phyloP scores from a whole-genome alignment of 2,113 vertebrate species.

The Melanostigma gelatinosum region DNA sequence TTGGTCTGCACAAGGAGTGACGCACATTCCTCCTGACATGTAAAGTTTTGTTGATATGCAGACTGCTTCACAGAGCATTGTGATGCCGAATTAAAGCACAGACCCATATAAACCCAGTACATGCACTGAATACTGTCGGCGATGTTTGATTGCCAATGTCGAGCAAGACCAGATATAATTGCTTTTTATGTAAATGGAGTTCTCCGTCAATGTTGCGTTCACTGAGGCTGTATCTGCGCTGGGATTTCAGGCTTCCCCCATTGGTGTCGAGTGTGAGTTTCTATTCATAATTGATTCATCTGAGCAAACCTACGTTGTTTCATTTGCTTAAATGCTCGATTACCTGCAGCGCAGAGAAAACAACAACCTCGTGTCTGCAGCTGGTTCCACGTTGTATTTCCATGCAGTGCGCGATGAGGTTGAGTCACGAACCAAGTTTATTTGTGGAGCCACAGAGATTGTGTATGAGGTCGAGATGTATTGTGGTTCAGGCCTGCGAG shows the following conservation, averaged over 20 bases:
- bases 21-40: constrained; percentile 30
- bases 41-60: not conserved
- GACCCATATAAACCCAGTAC: fast-evolving
- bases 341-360: not conserved
- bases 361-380: not conserved
- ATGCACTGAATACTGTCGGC: fast-evolving
- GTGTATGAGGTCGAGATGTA: not conserved
- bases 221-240: not conserved
- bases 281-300: not conserved
- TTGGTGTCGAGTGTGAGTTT: not conserved
- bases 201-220: not conserved
- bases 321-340: not conserved
- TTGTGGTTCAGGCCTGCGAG: not conserved
- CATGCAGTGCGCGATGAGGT: not conserved
- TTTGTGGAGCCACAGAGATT: too few species aligned
- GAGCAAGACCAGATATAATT: not conserved
- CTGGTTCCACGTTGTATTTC: not conserved
- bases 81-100: not conserved
- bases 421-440: constrained; percentile 33
- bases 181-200: not conserved
- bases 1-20: not conserved
- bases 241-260: not conserved
- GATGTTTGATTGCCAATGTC: not conserved
- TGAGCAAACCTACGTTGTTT: not conserved
- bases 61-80: fast-evolving